These are phyloP conservation scores for Drosophila leontia DNA, from an alignment of 1,140 invertebrate species.

Conservation along the genomic window DNA sequence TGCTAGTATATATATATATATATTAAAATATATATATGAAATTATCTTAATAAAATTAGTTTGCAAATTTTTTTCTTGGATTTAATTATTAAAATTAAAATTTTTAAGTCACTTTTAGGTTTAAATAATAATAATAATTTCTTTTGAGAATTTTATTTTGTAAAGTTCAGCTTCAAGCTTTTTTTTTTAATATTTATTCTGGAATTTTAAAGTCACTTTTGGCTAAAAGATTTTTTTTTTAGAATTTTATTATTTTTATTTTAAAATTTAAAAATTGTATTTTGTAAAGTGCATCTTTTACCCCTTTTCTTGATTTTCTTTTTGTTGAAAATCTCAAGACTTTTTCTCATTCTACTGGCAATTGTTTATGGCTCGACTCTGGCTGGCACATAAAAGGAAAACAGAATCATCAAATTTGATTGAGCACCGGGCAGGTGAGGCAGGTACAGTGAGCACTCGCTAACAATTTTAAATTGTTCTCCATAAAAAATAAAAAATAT, in stretches of 20 bases:
- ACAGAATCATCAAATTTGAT: conserved; percentile 54
- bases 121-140: too few relatives aligned
- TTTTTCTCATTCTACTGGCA: conserved; percentile 20
- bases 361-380: conserved; percentile 41
- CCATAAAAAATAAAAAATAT: too few relatives aligned
- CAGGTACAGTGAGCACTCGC: conserved; percentile 16
- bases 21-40: not conserved
- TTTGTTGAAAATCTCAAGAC: conserved; percentile 17
- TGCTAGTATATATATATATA: too few relatives aligned
- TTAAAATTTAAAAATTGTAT: not conserved
- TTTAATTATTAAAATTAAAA: too few relatives aligned
- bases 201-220: not conserved
- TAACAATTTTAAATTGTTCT: not conserved
- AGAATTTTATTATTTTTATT: too few relatives aligned
- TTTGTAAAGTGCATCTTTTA: not conserved
- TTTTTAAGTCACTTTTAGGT: too few relatives aligned
- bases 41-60: not conserved
- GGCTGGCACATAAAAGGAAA: conserved; percentile 47
- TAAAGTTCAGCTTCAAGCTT: too few relatives aligned
- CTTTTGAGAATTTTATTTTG: too few relatives aligned
- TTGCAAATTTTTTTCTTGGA: too few relatives aligned
- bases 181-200: not conserved
- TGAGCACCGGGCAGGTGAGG: conserved; percentile 29
- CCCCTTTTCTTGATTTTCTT: not conserved
- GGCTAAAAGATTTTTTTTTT: not conserved